Base-by-base conservation (phyloP, 2,797 vertebrate species). In the Macroramphosus scolopax region DNA sequence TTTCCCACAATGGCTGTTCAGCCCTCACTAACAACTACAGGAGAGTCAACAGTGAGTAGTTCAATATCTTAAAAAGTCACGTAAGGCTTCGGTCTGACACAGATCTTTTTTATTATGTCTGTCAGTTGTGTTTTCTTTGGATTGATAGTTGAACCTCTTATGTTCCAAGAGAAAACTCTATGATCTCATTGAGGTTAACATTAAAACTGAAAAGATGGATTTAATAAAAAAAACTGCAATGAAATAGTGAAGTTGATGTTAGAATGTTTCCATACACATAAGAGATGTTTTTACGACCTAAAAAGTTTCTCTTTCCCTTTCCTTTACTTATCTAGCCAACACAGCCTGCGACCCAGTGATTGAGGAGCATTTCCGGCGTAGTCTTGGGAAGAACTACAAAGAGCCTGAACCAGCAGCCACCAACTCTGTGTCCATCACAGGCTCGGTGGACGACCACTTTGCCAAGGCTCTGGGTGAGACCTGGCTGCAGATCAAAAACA, bases 371-470 rank as follows among this genome's bases (percentile, higher is more conserved):
- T 98, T 98, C 89, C 96, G 95, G 37, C 89, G 95, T 59, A 98
- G 96, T 88, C 91, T 98, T 4, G 96, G 96, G 42, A 93, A 94
- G 87, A 96, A 95, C 77, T 98, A 98, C 90, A 93, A 92, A 84
- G 94, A 98, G 68, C 89, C 93, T 0, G 94, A 95, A 37, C 89
- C 94, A 51, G 93, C n/a, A n/a, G n/a, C n/a, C n/a, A n/a, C n/a
- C n/a, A n/a, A 94, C 86, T 94, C 93, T 0, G 94, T 98, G 81
- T 98, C 95, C 82, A 96, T 97, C 88, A 97, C 95, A 0, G 96
- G 95, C 31, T 96, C 95, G 0, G 96, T 98, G 46, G 96, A 98
- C 0, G 96, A 98, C 87, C 96, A 98, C 88, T 98, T 98, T 34
- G 94, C 95, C 82, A 98, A 98, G 88, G 96, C 96, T 1, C 89